These are phyloP conservation scores for Augochlorella aurata DNA, from an alignment of 2,888 invertebrate species.

Conservation along the genomic window DNA sequence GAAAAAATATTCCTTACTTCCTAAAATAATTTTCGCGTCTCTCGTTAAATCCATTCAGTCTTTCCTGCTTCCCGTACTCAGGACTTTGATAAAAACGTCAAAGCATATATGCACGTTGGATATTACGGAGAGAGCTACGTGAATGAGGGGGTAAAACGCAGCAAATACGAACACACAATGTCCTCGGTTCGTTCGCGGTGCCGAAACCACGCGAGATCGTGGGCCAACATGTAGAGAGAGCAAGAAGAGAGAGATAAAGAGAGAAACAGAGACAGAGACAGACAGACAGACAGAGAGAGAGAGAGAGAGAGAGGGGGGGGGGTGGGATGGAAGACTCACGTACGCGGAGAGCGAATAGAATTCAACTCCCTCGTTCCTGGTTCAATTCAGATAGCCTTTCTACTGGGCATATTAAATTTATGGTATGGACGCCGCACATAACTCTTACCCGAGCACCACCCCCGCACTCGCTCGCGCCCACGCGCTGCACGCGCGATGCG, in stretches of 20 bases:
- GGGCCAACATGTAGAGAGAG: conserved; percentile 24
- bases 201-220: conserved; percentile 47
- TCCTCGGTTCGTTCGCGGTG: conserved; percentile 8
- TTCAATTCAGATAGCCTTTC: conserved; percentile 79
- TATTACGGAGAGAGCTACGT: not conserved
- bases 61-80: no score
- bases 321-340: conserved; percentile 31
- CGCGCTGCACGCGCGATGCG: conserved; percentile 51
- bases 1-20: no score
- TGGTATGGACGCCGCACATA: conserved; percentile 77
- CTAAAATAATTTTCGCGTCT: no score
- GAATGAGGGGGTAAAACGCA: not conserved
- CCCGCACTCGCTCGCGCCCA: conserved; percentile 30
- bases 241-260: not conserved
- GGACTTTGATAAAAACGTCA: not conserved
- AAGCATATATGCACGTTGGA: no score
- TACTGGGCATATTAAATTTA: conserved; percentile 80
- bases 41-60: no score
- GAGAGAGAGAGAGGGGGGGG: not conserved
- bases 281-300: not conserved
- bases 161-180: conserved; percentile 15
- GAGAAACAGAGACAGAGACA: not conserved
- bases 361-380: conserved; percentile 70
- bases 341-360: conserved; percentile 73
- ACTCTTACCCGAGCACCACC: conserved; percentile 56